Base-by-base conservation (phyloP, 64 coral and sea anemone genomes). In the Cladopsammia gracilis region DNA sequence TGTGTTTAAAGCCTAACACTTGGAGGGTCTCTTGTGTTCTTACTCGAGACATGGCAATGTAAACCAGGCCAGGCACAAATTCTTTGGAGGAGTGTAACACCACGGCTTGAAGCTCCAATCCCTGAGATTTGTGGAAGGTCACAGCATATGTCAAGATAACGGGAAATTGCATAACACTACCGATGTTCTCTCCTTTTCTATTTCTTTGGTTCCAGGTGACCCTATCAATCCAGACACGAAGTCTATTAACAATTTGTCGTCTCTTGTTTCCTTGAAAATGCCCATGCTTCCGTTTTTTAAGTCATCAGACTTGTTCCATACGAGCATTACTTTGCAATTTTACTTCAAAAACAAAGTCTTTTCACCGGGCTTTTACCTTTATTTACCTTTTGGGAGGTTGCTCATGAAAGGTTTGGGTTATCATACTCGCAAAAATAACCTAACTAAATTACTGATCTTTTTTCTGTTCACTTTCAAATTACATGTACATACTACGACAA, bases 51-150 rank as follows among this genome's bases (percentile, higher is more conserved):
- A 76, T 48, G 9, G 85, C 15, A 51, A 87, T 48, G 52, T 87
- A 87, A 25, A 87, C 51, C n/a, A 73, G n/a, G 24, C 68, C 85
- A 4, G 85, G 68, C 14, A 87, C 85, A 87, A 87, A 87, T 73
- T 87, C 85, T 57, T 87, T 49, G 4, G 48, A 52, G 45, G 44
- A 87, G 18, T 87, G 85, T 9, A 87, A 18, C 5, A 87, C 85
- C 11, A 34, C 85, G 22, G 85, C 64, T 26, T 65, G 85, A 0
- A 87, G 48, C 23, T 47, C 70, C 13, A 87, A 23, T 16, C 85
- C 85, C 24, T 87, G 85, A 10, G 67, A 87, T 24, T 87, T 87
- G 24, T 87, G 69, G 67, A 43, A 70, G 4, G 85, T 87, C 10
- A 87, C 25, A 15, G 64, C 85, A 57, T 87, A 72, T 18, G 12